Base-by-base conservation (phyloP, 2,888 invertebrate species). In the Megastigmus dorsalis region DNA sequence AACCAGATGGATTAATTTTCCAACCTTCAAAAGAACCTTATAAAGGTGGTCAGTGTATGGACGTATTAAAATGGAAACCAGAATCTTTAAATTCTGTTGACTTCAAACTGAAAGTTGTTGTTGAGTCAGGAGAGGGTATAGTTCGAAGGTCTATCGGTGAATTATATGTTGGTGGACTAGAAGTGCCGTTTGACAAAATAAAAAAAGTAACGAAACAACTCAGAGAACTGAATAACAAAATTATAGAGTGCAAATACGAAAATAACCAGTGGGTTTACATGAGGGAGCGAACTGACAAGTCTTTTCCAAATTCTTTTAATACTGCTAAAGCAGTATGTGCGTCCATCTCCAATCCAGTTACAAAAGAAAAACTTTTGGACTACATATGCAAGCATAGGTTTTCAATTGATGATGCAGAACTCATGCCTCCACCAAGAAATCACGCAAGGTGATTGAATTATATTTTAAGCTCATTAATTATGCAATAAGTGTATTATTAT, bases 41-140 rank as follows among this genome's bases (percentile, higher is more conserved):
- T 85, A 90, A 90, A 13, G 89, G 95, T 6, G 99, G 99, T 0
- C 90, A 92, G 5, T 97, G 96, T 82, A 90, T 91, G 38, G 92
- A 93, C 52, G 96, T 98, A 1, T 90, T 99, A 15, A 99, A 99
- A 88, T 99, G 99, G 99, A 99, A 99, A 86, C 99, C 99, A 0
- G 90, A 93, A 2, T 92, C 94, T 73, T 92, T 97, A 89, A 99
- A 99, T 89, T 98, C 98, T 3, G 94, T 99, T 0, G 99, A 99
- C 89, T 99, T 99, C 88, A 93, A 92, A 82, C 89, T 99, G 74
- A 94, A 95, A 88, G 95, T 99, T 67, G 91, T 91, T 1, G 92
- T 89, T 1, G 93, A 94, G 85, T 89, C 89, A 13, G 94, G 95
- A 4, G 84, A 89, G 74, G 97, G 95, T 18, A 91, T 95, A 77